phyloP scores from a whole-genome alignment of 2,113 vertebrate genomes.

The Micronycteris hirsuta region DNA sequence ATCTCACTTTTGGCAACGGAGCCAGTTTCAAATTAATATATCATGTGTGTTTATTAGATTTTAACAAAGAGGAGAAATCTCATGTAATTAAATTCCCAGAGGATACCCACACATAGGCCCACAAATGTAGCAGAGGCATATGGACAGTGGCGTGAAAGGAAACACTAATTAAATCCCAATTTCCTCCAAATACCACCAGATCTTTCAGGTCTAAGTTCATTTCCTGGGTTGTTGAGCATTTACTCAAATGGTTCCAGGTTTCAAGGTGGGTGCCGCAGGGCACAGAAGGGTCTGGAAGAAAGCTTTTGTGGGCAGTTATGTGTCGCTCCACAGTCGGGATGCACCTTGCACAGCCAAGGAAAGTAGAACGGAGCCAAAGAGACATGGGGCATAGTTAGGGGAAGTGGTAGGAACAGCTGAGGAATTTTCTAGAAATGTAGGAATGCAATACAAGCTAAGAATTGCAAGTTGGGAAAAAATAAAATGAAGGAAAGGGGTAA shows the following conservation, averaged over 20 bases:
- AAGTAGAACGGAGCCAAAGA: neutral
- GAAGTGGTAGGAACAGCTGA: neutral
- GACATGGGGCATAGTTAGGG: neutral
- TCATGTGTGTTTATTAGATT: slow-evolving; percentile 69
- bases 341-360: neutral
- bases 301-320: neutral
- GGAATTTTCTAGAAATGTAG: neutral
- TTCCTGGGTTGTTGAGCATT: neutral
- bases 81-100: slow-evolving; percentile 74
- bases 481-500: neutral
- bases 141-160: slow-evolving; percentile 70
- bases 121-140: slow-evolving; percentile 66
- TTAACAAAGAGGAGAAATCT: slow-evolving; percentile 65
- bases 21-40: slow-evolving; percentile 48
- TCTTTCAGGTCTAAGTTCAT: neutral
- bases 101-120: slow-evolving; percentile 62
- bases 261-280: neutral
- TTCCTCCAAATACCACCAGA: slow-evolving; percentile 60
- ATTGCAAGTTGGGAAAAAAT: neutral
- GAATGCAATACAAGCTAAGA: neutral
- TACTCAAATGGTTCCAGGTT: neutral
- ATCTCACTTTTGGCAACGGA: slow-evolving; percentile 60
- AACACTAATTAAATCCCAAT: slow-evolving; percentile 73
- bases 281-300: neutral
- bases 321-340: fast-evolving